These are phyloP conservation scores for Drosophila elegans DNA, from an alignment of 1,140 invertebrate genomes.

Conservation along the genomic window DNA sequence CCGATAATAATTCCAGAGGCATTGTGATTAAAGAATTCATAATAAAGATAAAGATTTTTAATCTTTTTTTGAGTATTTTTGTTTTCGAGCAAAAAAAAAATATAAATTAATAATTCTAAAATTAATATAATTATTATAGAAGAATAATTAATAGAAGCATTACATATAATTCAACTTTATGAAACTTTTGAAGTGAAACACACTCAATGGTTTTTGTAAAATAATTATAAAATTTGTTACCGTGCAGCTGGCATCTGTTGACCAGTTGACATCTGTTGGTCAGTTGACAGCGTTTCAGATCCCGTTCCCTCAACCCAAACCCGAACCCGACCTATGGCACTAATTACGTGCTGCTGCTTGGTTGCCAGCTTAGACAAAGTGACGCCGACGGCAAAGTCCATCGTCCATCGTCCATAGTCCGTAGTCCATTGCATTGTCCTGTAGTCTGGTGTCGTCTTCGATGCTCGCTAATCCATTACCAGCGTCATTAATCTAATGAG, in stretches of 20 bases:
- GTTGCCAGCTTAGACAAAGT: slow-evolving; percentile 62
- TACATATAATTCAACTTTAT: too few relatives aligned
- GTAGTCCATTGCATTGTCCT: background rate
- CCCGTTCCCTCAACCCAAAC: background rate
- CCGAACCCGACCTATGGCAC: slow-evolving; percentile 60
- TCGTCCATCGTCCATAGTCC: slow-evolving; percentile 13
- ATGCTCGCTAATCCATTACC: slow-evolving; percentile 79
- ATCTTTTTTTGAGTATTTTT: too few relatives aligned
- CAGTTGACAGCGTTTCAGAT: slow-evolving; percentile 20
- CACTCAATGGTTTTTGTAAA: too few relatives aligned
- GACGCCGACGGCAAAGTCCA: slow-evolving; percentile 63
- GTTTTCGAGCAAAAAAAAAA: too few relatives aligned
- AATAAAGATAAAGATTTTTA: too few relatives aligned
- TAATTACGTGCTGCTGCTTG: slow-evolving; percentile 73
- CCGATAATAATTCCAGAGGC: slow-evolving; percentile 6
- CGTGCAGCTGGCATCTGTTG: slow-evolving; percentile 31
- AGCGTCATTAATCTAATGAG: slow-evolving; percentile 82
- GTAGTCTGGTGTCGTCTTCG: slow-evolving; percentile 50
- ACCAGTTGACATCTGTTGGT: slow-evolving; percentile 29
- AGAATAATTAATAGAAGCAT: too few relatives aligned
- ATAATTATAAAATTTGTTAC: slow-evolving; percentile 9
- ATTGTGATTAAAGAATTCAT: background rate
- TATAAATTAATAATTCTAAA: too few relatives aligned
- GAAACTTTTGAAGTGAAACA: too few relatives aligned
- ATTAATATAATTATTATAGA: too few relatives aligned